Base-by-base conservation (phyloP, 1,140 invertebrate genomes). In the Sweltsa coloradensis region DNA sequence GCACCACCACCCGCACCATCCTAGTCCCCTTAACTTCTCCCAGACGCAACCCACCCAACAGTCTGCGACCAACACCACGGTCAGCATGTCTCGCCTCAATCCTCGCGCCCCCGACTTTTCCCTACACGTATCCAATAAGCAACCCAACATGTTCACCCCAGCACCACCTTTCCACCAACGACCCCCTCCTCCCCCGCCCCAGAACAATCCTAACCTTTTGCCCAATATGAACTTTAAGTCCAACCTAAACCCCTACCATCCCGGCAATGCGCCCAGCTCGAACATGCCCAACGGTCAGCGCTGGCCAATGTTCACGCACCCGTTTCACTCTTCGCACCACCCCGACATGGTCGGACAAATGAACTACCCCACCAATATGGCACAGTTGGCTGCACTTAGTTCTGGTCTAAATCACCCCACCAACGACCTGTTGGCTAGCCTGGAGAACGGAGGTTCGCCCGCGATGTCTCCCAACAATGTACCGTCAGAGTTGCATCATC, bases 91-190 rank as follows among this genome's bases (percentile, higher is more conserved):
- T 26, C 73, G 85, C 41, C 71, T 92, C 41, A 92, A 92, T 68
- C 88, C 88, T 1, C 79, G 88, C 57, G 88, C 89, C 16, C 86
- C 87, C 2, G 86, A 90, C 64, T 92, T 91, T 60, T 75, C 68
- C 9, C 46, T 70, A 5, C 72, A 71, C 49, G 61, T 68, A 34
- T 65, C 61, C 16, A 70, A 60, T 55, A 67, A 63, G 39, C 51
- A 53, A 27, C 45, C 27, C 18, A 50, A 45, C 24, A 50, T 51
- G n/a, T 40, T 27, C 13, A 50, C 61, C 59, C 39, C 44, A 23
- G 34, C 42, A 23, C 40, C 18, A 25, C 40, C 34, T n/a, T 26
- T 13, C 16, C 42, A 9, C 3, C 51, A 50, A 23, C 57, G 41
- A 49, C 55, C 66, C 50, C 53, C 66, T 42, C 58, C 66, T 49